Evolutionary conservation across 2,888 invertebrate species (phyloP), one percentile per base, ranked within the genome.

Genomic region (Agriopis marginaria): DNA sequence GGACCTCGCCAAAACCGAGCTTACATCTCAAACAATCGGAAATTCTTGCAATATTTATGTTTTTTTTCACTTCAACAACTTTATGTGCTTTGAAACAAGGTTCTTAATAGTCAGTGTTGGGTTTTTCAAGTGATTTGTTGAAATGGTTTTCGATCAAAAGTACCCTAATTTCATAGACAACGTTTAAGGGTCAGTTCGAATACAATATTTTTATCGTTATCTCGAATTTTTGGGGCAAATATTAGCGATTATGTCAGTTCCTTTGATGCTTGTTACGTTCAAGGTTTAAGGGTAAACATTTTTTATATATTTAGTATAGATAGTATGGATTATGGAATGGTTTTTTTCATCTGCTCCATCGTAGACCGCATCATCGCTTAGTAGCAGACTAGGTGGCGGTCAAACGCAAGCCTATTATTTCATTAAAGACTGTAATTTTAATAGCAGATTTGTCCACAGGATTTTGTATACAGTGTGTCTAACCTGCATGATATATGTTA

Each of bases 121-220:
- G 4, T 44, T 45, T 61, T 54, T 59, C 64, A 55, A 17, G 6
- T 17, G 55, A 14, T 49, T 9, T 54, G n/a, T 7, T 49, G 61
- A 50, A 14, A 17, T 70, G 55, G 66, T 44, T n/a, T 51, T n/a
- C 14, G 44, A 66, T 58, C 58, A 65, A 55, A 69, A 71, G 44
- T 73, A 77, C 73, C 74, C 71, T 76, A 77, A 80, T 79, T 80
- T 78, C 68, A 77, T 78, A 72, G 75, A 84, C 82, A 82, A 70
- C 76, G 70, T 75, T 81, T 82, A 70, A 79, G 73, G 71, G 60
- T 51, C 54, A 56, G 40, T 64, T 55, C 42, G 61, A 63, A 68
- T 77, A 77, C 66, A 63, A 74, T 73, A 70, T 71, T 74, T 76
- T 74, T 68, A 72, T 72, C 71, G 68, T 73, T 72, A 72, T 70